phyloP scores from a whole-genome alignment of 2,113 vertebrate species.

The Cinclus mexicanus region DNA sequence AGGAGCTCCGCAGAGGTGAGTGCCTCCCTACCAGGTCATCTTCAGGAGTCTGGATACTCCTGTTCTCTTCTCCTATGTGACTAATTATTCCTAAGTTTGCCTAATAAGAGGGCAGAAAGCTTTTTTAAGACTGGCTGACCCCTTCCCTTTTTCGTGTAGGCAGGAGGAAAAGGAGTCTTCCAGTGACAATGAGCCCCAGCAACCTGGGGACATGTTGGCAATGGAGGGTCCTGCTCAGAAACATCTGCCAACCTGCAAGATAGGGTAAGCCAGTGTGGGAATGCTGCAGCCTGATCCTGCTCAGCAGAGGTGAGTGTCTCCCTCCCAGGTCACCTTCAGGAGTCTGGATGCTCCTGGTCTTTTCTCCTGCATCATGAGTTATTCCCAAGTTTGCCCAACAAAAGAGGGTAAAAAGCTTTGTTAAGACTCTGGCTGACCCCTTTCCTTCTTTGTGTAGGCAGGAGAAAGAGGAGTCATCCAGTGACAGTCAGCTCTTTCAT shows the following conservation, averaged over 20 bases:
- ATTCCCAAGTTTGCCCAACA: neutral
- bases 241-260: neutral
- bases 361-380: neutral
- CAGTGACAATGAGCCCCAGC: constrained; percentile 64
- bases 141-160: neutral
- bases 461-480: constrained; percentile 71
- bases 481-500: constrained; percentile 55
- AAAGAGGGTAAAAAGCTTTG: neutral
- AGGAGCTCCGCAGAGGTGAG: constrained; percentile 70
- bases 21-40: neutral
- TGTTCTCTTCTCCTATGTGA: neutral
- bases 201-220: neutral
- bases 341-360: neutral
- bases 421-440: neutral
- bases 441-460: neutral
- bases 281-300: constrained; percentile 8
- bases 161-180: constrained; percentile 72
- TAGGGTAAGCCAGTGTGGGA: constrained; percentile 31
- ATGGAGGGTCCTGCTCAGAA: neutral
- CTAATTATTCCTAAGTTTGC: neutral
- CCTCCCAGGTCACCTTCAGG: neutral
- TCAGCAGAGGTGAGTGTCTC: constrained; percentile 67
- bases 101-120: neutral
- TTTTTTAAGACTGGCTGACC: neutral
- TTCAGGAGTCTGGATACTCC: neutral